Evolutionary conservation across 2,888 invertebrate genomes (phyloP), one percentile per base, ranked within the genome.

Genomic region (Chaetoderma sp.): DNA sequence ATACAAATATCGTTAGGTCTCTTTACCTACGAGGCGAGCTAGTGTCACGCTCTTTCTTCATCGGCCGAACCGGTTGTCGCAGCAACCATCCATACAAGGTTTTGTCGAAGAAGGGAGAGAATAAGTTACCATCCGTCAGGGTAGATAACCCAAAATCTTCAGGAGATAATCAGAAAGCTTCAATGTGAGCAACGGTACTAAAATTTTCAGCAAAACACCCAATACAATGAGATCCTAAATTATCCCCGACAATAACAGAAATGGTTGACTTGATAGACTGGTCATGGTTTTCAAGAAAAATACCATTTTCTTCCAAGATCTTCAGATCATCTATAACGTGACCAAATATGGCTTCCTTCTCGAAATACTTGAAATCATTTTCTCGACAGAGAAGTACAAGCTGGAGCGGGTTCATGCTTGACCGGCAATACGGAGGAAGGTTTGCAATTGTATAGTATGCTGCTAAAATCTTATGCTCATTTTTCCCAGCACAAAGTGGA

Each of bases 171-270:
- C n/a, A n/a, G n/a, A n/a, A n/a, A n/a, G n/a, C n/a, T n/a, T n/a
- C n/a, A n/a, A n/a, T 32, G 50, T 60, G 50, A 18, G 28, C 49
- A 2, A 33, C 49, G 18, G 6, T 58, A 30, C 58, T 58, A 44
- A 42, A 58, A 25, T 58, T 58, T 44, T 58, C 27, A 44, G 36
- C 25, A 42, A 44, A 58, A 27, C 58, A 42, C 4, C 42, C 36
- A 21, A 57, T 39, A 39, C 57, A 44, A 18, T 59, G 59, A 28
- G 47, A 49, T 30, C 59, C 59, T 21, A 59, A 32, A 32, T 59
- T 59, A 21, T 59, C 59, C 28, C 50, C 50, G 16, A 33, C 52
- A 30, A 52, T 52, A 52, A 52, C 28, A 13, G 21, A 28, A 28
- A 52, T 33, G 13, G 30, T 52, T 13, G 32, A 16, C 23, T 10